Conservation (phyloP, 2,797 vertebrate species). For the Bradypodion ventrale region DNA sequence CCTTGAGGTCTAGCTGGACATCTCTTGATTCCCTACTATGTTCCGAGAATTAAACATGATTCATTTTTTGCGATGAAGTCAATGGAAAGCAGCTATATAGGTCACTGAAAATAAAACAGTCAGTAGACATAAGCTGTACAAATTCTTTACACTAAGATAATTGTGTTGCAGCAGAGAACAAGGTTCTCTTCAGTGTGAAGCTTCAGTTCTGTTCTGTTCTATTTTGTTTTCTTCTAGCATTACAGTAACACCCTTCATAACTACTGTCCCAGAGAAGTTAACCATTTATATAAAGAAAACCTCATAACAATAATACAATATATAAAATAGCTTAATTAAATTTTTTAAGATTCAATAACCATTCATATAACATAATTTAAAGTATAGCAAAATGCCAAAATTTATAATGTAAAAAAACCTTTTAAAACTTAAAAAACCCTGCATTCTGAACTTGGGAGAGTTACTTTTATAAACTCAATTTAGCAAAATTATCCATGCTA, state of each 20-base stretch:
- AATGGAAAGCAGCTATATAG: constrained; percentile 28
- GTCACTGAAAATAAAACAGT: constrained; percentile 5
- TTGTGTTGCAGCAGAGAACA: neutral
- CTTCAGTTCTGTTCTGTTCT: neutral
- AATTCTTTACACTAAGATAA: neutral
- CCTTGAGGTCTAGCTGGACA: neutral
- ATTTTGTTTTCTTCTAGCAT: neutral
- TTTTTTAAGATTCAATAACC: neutral
- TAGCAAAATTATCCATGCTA: too few relatives aligned
- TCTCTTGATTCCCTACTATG: neutral
- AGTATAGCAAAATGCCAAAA: neutral
- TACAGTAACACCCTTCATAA: neutral
- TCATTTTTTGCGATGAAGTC: constrained; percentile 45
- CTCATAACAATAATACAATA: neutral
- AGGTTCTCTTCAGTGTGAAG: neutral
- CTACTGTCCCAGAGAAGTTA: neutral
- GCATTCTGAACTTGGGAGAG: too few relatives aligned
- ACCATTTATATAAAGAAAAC: neutral
- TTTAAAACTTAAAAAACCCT: too few relatives aligned
- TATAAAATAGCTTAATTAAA: neutral
- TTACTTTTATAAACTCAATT: too few relatives aligned
- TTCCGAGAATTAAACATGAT: constrained; percentile 38
- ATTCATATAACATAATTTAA: neutral
- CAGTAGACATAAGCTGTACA: neutral
- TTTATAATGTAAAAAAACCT: neutral